phyloP scores from a whole-genome alignment of 2,797 vertebrate genomes.

The Cuniculus paca region DNA sequence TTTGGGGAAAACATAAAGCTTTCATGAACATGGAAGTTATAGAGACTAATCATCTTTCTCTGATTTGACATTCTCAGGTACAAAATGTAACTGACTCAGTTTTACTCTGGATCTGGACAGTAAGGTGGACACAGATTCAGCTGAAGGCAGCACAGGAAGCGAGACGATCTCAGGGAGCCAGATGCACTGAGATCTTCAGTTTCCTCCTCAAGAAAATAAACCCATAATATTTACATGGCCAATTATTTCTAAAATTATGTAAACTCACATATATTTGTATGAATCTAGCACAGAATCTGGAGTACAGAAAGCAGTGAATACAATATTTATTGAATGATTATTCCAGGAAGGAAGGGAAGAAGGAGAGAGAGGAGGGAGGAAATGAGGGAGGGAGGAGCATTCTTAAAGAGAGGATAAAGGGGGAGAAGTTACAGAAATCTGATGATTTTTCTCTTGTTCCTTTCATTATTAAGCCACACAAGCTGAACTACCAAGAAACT shows the following conservation, averaged over 20 bases:
- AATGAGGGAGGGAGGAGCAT: background rate
- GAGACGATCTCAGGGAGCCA: background rate
- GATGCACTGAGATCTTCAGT: background rate
- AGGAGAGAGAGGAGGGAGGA: background rate
- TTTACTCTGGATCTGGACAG: background rate
- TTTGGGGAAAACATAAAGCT: slow-evolving; percentile 34
- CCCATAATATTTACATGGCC: background rate
- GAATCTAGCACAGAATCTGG: background rate
- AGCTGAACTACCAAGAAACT: background rate
- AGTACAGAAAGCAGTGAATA: background rate
- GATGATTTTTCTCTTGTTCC: background rate
- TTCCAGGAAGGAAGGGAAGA: background rate
- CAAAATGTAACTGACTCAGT: background rate
- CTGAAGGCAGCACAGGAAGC: background rate
- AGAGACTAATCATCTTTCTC: slow-evolving; percentile 46
- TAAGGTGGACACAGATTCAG: background rate
- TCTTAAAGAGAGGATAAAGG: background rate
- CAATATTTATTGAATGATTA: slow-evolving; percentile 14
- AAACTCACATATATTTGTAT: background rate
- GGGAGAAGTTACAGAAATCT: background rate
- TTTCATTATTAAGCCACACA: background rate
- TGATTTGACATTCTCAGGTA: slow-evolving; percentile 25
- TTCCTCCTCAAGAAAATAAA: background rate
- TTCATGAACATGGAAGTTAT: background rate
- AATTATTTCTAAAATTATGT: background rate